phyloP scores from a whole-genome alignment of 2,888 invertebrate species.

The Spisula solida region DNA sequence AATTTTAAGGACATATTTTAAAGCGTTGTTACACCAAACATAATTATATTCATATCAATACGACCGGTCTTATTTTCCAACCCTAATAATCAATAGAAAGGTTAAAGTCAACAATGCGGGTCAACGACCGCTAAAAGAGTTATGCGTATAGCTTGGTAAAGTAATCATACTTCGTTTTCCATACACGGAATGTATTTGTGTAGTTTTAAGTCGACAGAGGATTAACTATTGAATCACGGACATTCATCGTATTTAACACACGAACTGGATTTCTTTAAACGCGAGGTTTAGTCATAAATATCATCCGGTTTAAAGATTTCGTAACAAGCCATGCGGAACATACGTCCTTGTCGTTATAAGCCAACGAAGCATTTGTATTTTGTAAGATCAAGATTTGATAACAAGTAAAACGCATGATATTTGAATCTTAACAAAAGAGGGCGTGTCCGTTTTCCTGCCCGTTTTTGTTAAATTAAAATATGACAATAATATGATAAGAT shows the following conservation, averaged over 20 bases:
- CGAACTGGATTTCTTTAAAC: background rate
- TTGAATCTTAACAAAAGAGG: slow-evolving; percentile 9
- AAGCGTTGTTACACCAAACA: too few species aligned
- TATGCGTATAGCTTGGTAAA: background rate
- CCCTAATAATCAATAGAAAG: background rate
- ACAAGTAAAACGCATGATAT: background rate
- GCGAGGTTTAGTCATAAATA: slow-evolving; percentile 6
- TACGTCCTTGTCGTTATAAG: background rate
- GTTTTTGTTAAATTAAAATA: background rate
- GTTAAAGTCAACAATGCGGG: background rate
- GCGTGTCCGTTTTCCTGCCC: background rate
- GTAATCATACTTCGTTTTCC: background rate
- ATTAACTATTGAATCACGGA: background rate
- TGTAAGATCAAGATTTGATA: background rate
- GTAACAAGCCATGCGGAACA: background rate
- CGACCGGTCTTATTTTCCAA: background rate
- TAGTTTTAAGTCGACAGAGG: background rate
- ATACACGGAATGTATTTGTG: slow-evolving; percentile 20
- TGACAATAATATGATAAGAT: background rate
- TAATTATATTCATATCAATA: background rate
- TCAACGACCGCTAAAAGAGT: slow-evolving; percentile 11
- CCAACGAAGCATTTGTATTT: background rate
- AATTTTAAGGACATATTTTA: too few species aligned
- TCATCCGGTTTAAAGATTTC: slow-evolving; percentile 24
- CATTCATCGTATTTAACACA: background rate